Conservation (phyloP, 1,140 invertebrate species). For the Drosophila truncata region DNA sequence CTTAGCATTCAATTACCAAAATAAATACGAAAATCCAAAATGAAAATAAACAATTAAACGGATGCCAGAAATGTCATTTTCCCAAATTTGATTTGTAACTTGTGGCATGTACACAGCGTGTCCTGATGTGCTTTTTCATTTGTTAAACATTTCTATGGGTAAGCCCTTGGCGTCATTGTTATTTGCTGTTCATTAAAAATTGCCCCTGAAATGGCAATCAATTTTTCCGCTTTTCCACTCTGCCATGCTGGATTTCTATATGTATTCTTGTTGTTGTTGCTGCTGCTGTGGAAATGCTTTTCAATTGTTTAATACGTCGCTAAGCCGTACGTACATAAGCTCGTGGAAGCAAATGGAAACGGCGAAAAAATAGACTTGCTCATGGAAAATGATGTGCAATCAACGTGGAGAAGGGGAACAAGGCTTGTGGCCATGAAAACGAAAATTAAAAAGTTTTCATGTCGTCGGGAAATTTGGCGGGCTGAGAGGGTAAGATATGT, state of each 20-base stretch:
- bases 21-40: conserved; percentile 5
- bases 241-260: conserved; percentile 15
- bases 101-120: conserved; percentile 16
- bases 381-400: conserved; percentile 79
- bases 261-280: conserved; percentile 18
- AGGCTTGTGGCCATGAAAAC: conserved; percentile 69
- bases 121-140: conserved; percentile 20
- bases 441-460: conserved; percentile 80
- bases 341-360: conserved; percentile 60
- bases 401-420: conserved; percentile 37
- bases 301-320: conserved; percentile 79
- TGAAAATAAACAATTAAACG: conserved; percentile 55
- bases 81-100: conserved; percentile 28
- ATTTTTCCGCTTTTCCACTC: conserved; percentile 36
- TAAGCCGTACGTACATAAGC: conserved; percentile 76
- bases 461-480: conserved; percentile 30
- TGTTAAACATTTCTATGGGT: conserved; percentile 36
- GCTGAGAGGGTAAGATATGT: not conserved
- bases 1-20: conserved; percentile 7
- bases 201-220: conserved; percentile 77
- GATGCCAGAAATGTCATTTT: conserved; percentile 25
- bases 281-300: conserved; percentile 68
- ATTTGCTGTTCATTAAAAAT: conserved; percentile 81
- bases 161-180: conserved; percentile 50
- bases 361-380: conserved; percentile 41